Base-by-base conservation (phyloP, 2,113 vertebrate genomes). In the Halichoeres trimaculatus region DNA sequence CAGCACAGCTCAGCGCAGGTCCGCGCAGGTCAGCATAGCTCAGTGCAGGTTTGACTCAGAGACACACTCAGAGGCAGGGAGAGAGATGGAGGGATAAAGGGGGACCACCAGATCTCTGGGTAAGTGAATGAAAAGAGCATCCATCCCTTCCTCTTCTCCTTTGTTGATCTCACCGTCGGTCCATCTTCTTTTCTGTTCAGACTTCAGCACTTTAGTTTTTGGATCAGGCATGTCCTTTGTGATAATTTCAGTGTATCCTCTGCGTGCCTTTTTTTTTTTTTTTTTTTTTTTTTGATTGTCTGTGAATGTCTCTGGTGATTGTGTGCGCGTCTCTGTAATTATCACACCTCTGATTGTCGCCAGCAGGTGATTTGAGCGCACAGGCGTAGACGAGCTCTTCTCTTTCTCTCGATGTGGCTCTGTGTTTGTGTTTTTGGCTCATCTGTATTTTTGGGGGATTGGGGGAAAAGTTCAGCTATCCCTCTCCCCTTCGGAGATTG, bases 401-500 rank as follows among this genome's bases (percentile, higher is more conserved):
- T 76, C 35, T 74, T 41, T 80, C 50, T 84, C 52, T 85, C 24
- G 69, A 65, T 79, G 70, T 85, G 69, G 70, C 69, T 76, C 52
- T 81, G 74, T 90, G 76, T 90, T 80, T 83, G 76, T 90, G 56
- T 76, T 67, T 67, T 66, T 69, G 74, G 81, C 70, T 79, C 79
- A 87, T 83, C 35, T 85, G 74, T 88, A 69, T 83, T 82, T 76
- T 78, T 43, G 30, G 73, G 70, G 91, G 88, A 82, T 84, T 88
- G 90, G 86, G 89, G 90, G 88, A 91, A 86, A 88, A 88, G 89
- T 91, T 94, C 88, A 91, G 84, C 88, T 85, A 76, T 91, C 88
- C 84, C 91, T 90, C 88, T 90, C 74, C 88, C 76, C 83, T 89
- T 89, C 74, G 84, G 88, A 85, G 88, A 91, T 91, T 93, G 90